Evolutionary conservation across 2,888 invertebrate species (phyloP).

Genomic region (Melipona beecheii): DNA sequence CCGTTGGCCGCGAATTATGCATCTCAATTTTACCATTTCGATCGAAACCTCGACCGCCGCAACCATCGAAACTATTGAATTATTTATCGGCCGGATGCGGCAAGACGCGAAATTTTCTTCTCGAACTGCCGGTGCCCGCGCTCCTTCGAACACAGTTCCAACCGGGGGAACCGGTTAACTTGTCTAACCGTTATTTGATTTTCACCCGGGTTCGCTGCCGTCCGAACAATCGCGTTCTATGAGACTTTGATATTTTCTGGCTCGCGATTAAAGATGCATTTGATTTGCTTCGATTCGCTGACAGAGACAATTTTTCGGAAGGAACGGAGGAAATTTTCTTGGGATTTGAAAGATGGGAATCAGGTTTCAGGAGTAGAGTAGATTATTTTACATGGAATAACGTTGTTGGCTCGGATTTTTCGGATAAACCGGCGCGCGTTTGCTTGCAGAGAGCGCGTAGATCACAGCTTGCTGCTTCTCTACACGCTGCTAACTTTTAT

Average conservation of each 20-base stretch:
- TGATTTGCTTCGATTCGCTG: too few species aligned
- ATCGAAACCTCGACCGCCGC: conserved; percentile 9
- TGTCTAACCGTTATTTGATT: conserved; percentile 6
- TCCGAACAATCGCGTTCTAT: conserved; percentile 10
- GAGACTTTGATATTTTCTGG: not conserved
- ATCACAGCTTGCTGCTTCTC: too few species aligned
- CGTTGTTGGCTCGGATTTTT: too few species aligned
- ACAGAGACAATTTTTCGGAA: too few species aligned
- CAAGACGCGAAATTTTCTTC: conserved; percentile 26
- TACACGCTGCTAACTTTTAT: too few species aligned
- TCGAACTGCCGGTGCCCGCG: not conserved
- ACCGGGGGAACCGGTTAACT: not conserved
- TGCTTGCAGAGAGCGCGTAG: too few species aligned
- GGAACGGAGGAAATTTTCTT: too few species aligned
- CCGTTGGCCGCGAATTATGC: conserved; percentile 24
- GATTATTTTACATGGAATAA: too few species aligned
- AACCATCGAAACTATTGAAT: conserved; percentile 27
- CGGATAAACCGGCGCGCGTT: too few species aligned
- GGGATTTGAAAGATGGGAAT: too few species aligned
- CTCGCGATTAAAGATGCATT: not conserved
- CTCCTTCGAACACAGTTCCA: not conserved
- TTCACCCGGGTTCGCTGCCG: not conserved
- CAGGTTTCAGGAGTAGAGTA: too few species aligned
- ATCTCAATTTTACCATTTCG: conserved; percentile 24
- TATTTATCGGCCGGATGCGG: conserved; percentile 23